A percentile compares a stretch with the other conserved stretches of the same genome.
phyloP scores from a whole-genome alignment of 1,140 invertebrate genomes.

The Ruditapes philippinarum region DNA sequence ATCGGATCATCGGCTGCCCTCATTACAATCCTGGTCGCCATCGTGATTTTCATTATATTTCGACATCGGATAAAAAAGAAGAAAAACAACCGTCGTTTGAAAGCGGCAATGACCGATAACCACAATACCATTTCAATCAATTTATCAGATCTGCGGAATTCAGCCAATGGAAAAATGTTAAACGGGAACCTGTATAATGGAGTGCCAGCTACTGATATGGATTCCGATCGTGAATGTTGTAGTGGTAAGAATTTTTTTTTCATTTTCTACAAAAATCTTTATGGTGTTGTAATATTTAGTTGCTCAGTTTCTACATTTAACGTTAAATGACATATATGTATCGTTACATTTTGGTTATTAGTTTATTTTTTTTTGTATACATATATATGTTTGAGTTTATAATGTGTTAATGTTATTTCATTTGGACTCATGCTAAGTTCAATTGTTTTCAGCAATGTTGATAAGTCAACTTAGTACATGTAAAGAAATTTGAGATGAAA shows the following conservation, averaged over 20 bases:
- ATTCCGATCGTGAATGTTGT: constrained; percentile 79
- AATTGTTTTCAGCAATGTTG: no score
- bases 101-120: constrained; percentile 81
- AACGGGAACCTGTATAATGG: constrained; percentile 87
- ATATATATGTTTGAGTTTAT: no score
- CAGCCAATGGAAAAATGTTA: constrained; percentile 78
- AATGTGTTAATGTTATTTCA: no score
- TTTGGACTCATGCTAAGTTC: no score
- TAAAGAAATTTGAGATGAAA: no score
- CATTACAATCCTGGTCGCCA: constrained; percentile 91
- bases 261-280: background rate
- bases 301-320: no score
- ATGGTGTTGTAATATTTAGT: background rate
- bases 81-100: constrained; percentile 89
- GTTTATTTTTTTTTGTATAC: no score
- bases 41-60: constrained; percentile 90
- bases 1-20: constrained; percentile 93
- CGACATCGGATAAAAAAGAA: constrained; percentile 91
- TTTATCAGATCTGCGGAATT: constrained; percentile 65
- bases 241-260: constrained; percentile 78
- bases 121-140: constrained; percentile 78
- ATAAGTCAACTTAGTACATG: no score
- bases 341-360: no score
- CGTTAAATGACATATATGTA: no score
- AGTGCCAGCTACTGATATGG: constrained; percentile 86